These are phyloP conservation scores for Cladopsammia gracilis DNA, from an alignment of 64 coral and sea anemone genomes.

Conservation along the genomic window DNA sequence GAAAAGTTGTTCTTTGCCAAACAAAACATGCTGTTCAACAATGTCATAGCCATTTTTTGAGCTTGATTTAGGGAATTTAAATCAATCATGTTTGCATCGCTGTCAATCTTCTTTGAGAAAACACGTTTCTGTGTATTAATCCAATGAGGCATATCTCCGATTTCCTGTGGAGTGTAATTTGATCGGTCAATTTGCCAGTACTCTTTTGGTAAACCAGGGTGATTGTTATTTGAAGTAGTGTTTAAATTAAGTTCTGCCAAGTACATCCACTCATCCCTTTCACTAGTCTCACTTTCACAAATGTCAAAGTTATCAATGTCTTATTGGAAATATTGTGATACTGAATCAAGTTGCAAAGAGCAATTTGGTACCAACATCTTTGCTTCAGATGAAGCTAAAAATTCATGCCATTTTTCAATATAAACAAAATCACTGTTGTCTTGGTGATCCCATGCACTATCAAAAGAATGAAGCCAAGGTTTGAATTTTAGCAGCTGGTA, in stretches of 20 bases:
- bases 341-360: background rate
- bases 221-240: background rate
- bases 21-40: background rate
- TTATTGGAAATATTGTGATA: slow-evolving; percentile 20
- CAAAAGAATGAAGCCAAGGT: slow-evolving; percentile 23
- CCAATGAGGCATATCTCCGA: slow-evolving; percentile 38
- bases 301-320: background rate
- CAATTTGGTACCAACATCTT: slow-evolving; percentile 31
- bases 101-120: background rate
- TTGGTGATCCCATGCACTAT: slow-evolving; percentile 35
- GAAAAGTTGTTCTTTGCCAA: slow-evolving; percentile 42
- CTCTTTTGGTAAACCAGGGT: background rate
- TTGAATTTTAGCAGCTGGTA: slow-evolving; percentile 58
- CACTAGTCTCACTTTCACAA: background rate
- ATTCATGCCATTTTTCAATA: slow-evolving; percentile 28
- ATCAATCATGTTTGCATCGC: background rate
- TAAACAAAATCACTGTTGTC: slow-evolving; percentile 14
- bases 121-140: background rate
- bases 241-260: slow-evolving; percentile 20
- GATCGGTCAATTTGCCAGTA: background rate
- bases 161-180: slow-evolving; percentile 10
- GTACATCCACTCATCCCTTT: slow-evolving; percentile 15
- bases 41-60: background rate
- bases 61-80: background rate
- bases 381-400: slow-evolving; percentile 2